Percentiles rank a stretch among this genome's conserved stretches.
These are phyloP conservation scores for Goniozus legneri DNA, from an alignment of 1,140 invertebrate species.

Conservation along the genomic window DNA sequence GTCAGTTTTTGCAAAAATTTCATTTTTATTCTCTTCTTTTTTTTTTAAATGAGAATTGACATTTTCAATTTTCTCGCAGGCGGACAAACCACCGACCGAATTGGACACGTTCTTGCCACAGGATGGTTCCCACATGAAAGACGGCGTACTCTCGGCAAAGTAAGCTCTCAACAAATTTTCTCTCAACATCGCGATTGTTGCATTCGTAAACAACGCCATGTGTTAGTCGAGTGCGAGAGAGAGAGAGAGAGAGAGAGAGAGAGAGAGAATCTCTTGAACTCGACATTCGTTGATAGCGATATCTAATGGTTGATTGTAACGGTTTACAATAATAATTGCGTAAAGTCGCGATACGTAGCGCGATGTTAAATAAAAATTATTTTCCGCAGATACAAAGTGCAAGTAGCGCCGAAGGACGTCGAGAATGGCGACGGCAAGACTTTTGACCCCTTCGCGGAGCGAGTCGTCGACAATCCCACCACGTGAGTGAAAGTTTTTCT, in stretches of 20 bases:
- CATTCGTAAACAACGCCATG: too few relatives aligned
- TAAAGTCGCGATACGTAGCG: background rate
- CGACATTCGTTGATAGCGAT: constrained; percentile 7
- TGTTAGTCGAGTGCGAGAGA: too few relatives aligned
- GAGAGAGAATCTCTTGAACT: background rate
- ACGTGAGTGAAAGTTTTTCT: constrained; percentile 67
- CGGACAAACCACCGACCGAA: constrained; percentile 52
- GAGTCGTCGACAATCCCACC: constrained; percentile 71
- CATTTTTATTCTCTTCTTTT: background rate
- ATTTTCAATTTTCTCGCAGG: too few relatives aligned
- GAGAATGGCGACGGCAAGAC: constrained; percentile 55
- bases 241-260: too few relatives aligned
- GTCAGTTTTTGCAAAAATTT: too few relatives aligned
- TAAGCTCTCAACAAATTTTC: constrained; percentile 22
- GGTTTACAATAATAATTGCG: background rate
- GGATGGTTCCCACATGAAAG: constrained; percentile 54
- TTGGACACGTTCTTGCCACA: constrained; percentile 65
- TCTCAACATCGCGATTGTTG: too few relatives aligned
- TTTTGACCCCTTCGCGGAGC: constrained; percentile 71
- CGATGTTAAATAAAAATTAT: constrained; percentile 11
- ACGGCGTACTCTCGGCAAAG: constrained; percentile 43
- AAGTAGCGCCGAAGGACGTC: constrained; percentile 50
- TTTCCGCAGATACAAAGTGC: constrained; percentile 63
- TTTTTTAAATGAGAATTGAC: too few relatives aligned
- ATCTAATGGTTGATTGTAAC: background rate